These are phyloP conservation scores for Ceratothoa steindachneri DNA, from an alignment of 2,888 invertebrate genomes.

Conservation along the genomic window DNA sequence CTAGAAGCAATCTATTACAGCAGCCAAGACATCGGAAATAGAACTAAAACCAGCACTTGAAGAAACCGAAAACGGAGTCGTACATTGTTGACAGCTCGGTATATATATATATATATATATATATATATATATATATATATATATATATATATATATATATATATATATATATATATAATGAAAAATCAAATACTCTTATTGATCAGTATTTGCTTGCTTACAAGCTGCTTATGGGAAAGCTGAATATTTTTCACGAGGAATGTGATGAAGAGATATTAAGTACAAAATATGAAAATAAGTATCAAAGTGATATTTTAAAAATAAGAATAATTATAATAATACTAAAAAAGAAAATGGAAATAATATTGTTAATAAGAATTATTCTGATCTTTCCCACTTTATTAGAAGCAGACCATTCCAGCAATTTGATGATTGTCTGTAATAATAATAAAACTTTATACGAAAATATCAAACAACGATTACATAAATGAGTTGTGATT, in stretches of 20 bases:
- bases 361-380: not conserved
- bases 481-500: too few relatives aligned
- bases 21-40: too few relatives aligned
- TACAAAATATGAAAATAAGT: not conserved
- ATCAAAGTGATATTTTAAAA: not conserved
- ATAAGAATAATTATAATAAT: constrained; percentile 5
- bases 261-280: not conserved
- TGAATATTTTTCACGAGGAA: too few relatives aligned
- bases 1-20: constrained; percentile 4
- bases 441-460: not conserved
- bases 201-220: too few relatives aligned
- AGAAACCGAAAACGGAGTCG: not conserved
- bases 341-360: not conserved
- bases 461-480: not conserved
- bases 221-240: too few relatives aligned
- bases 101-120: not conserved
- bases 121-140: constrained; percentile 6
- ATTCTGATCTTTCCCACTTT: not conserved
- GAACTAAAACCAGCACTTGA: not conserved
- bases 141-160: constrained; percentile 2
- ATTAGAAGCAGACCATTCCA: not conserved
- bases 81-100: not conserved
- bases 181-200: not conserved
- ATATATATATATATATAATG: constrained; percentile 6
- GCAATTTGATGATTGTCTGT: not conserved